Evolutionary conservation across 2,797 vertebrate genomes (phyloP).

Genomic region (Phaenicophaeus curvirostris): DNA sequence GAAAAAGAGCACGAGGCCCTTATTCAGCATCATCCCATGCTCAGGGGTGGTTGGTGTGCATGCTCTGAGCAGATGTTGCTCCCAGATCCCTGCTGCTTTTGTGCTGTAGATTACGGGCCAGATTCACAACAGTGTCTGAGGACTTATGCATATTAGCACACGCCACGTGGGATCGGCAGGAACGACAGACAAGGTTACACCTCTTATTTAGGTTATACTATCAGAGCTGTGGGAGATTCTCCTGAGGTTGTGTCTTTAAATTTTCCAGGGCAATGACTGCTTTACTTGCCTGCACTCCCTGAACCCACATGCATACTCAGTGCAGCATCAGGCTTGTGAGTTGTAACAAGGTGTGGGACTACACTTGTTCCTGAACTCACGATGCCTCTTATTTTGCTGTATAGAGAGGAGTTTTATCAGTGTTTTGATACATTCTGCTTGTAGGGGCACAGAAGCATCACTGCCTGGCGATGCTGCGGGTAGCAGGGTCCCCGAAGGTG

Average conservation of each 20-base stretch:
- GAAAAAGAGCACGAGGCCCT: not conserved
- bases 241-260: not conserved
- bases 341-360: no score
- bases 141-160: not conserved
- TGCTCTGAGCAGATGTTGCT: not conserved
- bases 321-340: no score
- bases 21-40: accelerated
- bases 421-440: no score
- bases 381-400: no score
- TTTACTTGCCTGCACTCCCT: not conserved
- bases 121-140: not conserved
- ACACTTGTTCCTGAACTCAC: no score
- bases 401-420: no score
- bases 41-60: not conserved
- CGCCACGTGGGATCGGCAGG: not conserved
- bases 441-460: no score
- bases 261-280: not conserved
- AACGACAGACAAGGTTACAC: not conserved
- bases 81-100: not conserved
- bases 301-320: not conserved
- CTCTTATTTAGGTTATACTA: not conserved
- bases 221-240: not conserved
- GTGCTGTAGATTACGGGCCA: not conserved
- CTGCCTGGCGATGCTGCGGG: no score
- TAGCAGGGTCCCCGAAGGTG: no score